Percentiles rank a stretch among this genome's conserved stretches.
Evolutionary conservation across 2,888 invertebrate genomes (phyloP).

Genomic region (Leistus spinibarbis): DNA sequence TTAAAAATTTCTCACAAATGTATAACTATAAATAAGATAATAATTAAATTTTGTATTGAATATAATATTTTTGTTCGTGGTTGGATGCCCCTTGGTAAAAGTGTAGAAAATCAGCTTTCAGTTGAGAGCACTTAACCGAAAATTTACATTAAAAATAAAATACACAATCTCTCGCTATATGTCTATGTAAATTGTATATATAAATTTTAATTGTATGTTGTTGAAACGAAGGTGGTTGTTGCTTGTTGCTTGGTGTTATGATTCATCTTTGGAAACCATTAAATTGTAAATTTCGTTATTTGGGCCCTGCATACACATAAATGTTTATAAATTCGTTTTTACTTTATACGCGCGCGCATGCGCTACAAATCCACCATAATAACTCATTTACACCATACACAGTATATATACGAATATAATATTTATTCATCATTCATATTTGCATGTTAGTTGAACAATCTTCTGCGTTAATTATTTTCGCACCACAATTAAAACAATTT

Average conservation of each 20-base stretch:
- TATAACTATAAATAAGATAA: too few species aligned
- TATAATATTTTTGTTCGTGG: too few species aligned
- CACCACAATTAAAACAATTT: background rate
- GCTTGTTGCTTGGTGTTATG: background rate
- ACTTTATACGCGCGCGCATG: background rate
- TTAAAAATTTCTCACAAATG: too few species aligned
- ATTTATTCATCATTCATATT: background rate
- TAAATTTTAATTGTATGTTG: background rate
- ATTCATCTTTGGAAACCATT: slow-evolving; percentile 30
- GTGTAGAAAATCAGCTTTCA: background rate
- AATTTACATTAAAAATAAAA: background rate
- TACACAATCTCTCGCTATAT: background rate
- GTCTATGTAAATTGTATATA: background rate
- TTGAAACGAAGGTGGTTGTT: too few species aligned
- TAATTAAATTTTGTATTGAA: too few species aligned
- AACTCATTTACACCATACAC: background rate
- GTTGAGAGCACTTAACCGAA: background rate
- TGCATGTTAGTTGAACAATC: background rate
- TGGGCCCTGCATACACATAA: slow-evolving; percentile 12
- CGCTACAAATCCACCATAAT: background rate
- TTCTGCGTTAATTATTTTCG: background rate
- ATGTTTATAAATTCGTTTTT: slow-evolving; percentile 33
- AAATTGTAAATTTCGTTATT: slow-evolving; percentile 33
- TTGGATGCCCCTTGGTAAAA: too few species aligned
- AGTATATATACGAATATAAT: too few species aligned